Evolutionary conservation across 2,888 invertebrate genomes (phyloP).

Genomic region (Amiota minor): DNA sequence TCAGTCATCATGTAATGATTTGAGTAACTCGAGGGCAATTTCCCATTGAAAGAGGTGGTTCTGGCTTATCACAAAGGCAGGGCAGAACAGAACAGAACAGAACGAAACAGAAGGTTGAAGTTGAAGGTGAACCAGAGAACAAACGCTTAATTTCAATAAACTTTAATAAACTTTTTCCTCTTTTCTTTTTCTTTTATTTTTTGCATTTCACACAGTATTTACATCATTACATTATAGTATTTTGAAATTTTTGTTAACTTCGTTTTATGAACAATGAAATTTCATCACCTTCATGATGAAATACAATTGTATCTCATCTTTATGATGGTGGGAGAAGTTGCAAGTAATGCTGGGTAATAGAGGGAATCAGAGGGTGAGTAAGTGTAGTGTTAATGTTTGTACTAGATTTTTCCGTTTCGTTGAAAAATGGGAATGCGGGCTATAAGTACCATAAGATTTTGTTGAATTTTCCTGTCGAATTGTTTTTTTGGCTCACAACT

Average conservation of each 20-base stretch:
- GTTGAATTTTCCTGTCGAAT: constrained; percentile 57
- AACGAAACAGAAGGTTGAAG: too few species aligned
- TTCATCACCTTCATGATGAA: neutral
- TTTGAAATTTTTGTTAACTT: too few species aligned
- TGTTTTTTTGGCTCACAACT: constrained; percentile 60
- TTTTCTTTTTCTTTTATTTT: neutral
- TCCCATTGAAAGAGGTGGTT: neutral
- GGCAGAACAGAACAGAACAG: neutral
- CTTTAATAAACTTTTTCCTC: neutral
- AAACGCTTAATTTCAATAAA: neutral
- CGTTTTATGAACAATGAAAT: too few species aligned
- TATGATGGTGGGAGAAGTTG: too few species aligned
- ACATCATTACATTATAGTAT: too few species aligned
- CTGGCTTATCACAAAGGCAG: neutral
- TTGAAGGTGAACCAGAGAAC: neutral
- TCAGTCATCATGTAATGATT: neutral
- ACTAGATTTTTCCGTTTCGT: constrained; percentile 8
- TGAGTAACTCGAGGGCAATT: neutral
- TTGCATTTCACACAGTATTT: too few species aligned
- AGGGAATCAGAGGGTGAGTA: neutral
- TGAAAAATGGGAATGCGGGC: constrained; percentile 52
- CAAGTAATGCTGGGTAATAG: too few species aligned
- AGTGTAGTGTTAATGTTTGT: constrained; percentile 24
- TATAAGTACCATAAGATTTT: constrained; percentile 31
- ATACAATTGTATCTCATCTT: neutral